Conservation (phyloP, 2,113 vertebrate genomes). For the Epinephelus fuscoguttatus region DNA sequence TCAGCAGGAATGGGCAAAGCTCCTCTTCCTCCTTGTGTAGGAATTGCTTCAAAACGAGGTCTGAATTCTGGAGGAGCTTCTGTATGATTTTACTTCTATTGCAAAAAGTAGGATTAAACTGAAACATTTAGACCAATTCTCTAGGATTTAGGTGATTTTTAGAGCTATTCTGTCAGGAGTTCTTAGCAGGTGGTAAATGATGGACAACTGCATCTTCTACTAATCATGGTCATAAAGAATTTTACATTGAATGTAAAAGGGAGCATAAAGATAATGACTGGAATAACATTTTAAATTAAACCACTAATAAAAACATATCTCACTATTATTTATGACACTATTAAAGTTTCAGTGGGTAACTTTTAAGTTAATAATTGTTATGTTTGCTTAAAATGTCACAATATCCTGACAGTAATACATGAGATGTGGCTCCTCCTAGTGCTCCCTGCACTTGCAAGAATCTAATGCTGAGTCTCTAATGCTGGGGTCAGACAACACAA, state of each 20-base stretch:
- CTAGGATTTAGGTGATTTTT: too few species aligned
- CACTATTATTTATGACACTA: not conserved
- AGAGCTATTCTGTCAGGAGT: too few species aligned
- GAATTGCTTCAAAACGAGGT: not conserved
- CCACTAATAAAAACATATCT: not conserved
- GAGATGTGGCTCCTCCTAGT: too few species aligned
- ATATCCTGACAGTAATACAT: too few species aligned
- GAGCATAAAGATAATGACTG: not conserved
- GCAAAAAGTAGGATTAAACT: not conserved
- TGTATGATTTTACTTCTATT: not conserved
- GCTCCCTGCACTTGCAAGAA: too few species aligned
- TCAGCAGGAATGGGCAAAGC: not conserved
- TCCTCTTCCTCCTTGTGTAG: not conserved
- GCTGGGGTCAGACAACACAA: too few species aligned
- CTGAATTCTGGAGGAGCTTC: not conserved
- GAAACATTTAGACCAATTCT: too few species aligned
- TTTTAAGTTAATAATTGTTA: too few species aligned
- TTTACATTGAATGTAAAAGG: not conserved
- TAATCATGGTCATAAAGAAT: not conserved
- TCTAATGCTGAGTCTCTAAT: too few species aligned
- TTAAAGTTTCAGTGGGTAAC: not conserved
- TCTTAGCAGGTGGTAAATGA: not conserved
- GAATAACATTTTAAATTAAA: not conserved
- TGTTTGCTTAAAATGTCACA: too few species aligned
- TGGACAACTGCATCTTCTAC: not conserved